Conservation (phyloP, 2,797 vertebrate genomes). For the Pipistrellus nathusii region DNA sequence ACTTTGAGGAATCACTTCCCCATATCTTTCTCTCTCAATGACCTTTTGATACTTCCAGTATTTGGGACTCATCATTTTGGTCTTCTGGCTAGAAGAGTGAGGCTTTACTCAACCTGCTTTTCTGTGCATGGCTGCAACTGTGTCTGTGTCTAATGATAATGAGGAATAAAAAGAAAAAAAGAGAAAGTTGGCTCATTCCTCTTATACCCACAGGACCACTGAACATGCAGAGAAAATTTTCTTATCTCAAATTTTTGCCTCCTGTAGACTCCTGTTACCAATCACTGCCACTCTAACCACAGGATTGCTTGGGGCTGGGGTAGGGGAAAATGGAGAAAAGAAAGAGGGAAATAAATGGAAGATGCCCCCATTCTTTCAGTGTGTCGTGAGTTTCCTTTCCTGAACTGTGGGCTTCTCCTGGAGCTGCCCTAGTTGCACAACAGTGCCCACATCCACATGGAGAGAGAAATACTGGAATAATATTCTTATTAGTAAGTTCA, state of each 20-base stretch:
- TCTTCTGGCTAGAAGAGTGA: neutral
- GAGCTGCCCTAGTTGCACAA: neutral
- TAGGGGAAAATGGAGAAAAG: neutral
- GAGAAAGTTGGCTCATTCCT: neutral
- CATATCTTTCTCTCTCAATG: neutral
- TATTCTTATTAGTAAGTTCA: neutral
- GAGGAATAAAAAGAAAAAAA: neutral
- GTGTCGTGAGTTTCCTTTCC: neutral
- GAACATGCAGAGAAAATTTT: neutral
- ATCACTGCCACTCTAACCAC: neutral
- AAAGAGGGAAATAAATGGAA: neutral
- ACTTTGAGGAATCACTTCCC: neutral
- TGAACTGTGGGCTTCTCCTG: neutral
- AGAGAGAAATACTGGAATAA: neutral
- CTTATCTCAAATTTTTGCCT: neutral
- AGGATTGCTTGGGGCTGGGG: neutral
- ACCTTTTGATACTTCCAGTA: neutral
- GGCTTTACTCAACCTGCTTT: neutral
- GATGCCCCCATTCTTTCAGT: neutral
- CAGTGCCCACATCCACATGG: neutral
- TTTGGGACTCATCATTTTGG: neutral
- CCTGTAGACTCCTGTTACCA: neutral
- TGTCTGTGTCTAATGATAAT: neutral
- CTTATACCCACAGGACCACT: neutral
- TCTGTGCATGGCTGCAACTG: neutral